Evolutionary conservation across 2,797 vertebrate genomes (phyloP).

Genomic region (Orientallactaga sibirica): DNA sequence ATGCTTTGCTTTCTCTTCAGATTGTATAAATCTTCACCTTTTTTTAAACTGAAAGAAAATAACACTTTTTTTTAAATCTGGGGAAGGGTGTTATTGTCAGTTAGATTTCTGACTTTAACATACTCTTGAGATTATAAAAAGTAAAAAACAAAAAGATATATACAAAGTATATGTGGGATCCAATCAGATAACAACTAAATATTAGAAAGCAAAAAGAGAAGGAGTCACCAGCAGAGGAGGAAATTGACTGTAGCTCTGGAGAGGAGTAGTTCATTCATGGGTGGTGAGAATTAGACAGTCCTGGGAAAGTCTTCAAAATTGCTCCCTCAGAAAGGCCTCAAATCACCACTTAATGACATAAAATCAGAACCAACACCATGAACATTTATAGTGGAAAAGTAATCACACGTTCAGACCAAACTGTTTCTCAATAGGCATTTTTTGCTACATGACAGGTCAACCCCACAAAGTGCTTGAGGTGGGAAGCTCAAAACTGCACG

Average conservation of each 20-base stretch:
- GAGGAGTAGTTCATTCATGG: not conserved
- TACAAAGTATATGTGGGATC: not conserved
- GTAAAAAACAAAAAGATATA: not conserved
- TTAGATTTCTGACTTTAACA: not conserved
- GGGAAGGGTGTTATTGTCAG: not conserved
- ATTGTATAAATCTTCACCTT: too few species aligned
- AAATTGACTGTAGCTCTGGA: not conserved
- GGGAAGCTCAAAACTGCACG: not conserved
- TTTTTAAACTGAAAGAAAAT: too few species aligned
- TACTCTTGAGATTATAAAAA: conserved; percentile 25
- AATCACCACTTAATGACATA: not conserved
- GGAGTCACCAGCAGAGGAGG: not conserved
- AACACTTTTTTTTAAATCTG: not conserved
- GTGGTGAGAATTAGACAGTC: not conserved
- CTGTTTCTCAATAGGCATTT: too few species aligned
- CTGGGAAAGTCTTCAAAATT: not conserved
- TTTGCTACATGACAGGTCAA: not conserved
- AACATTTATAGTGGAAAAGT: not conserved
- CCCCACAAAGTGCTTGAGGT: not conserved
- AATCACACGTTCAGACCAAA: not conserved
- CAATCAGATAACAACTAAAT: conserved; percentile 58
- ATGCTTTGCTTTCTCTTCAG: not conserved
- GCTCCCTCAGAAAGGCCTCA: not conserved
- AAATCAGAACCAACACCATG: not conserved
- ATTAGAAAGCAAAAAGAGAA: not conserved